Conservation (phyloP, 2,797 vertebrate species). For the Manis pentadactyla region DNA sequence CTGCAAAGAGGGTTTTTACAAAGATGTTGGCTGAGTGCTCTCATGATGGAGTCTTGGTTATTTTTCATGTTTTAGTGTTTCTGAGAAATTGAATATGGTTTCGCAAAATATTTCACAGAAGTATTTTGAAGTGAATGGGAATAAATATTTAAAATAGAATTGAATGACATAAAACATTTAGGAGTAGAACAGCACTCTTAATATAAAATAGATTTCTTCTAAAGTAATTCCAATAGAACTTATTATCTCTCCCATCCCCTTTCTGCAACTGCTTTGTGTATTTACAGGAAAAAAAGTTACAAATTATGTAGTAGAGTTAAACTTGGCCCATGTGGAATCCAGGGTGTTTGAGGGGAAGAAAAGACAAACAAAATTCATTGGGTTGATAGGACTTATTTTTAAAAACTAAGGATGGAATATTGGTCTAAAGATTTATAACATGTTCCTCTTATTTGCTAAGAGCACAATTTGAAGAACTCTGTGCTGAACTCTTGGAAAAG, state of each 20-base stretch:
- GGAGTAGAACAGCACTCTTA: neutral
- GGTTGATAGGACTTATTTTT: neutral
- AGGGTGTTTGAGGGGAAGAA: neutral
- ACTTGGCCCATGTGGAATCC: neutral
- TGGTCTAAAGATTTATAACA: neutral
- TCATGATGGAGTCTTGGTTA: neutral
- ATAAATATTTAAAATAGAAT: neutral
- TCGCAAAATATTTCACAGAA: neutral
- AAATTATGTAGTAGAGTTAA: neutral
- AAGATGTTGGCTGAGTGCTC: neutral
- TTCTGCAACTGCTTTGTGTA: neutral
- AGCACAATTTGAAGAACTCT: slow-evolving; percentile 89
- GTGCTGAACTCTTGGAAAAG: slow-evolving; percentile 88
- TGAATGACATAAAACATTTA: neutral
- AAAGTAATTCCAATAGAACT: neutral
- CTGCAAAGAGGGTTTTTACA: neutral
- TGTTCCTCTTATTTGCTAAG: slow-evolving; percentile 74
- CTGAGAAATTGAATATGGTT: neutral
- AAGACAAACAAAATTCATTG: neutral
- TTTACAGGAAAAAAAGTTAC: neutral
- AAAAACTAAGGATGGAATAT: too few species aligned
- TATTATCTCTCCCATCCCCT: neutral
- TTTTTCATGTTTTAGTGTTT: neutral
- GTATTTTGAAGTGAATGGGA: neutral
- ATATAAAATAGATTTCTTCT: slow-evolving; percentile 7